Evolutionary conservation across 1,140 invertebrate genomes (phyloP).

Genomic region (Cotesia chilonis): DNA sequence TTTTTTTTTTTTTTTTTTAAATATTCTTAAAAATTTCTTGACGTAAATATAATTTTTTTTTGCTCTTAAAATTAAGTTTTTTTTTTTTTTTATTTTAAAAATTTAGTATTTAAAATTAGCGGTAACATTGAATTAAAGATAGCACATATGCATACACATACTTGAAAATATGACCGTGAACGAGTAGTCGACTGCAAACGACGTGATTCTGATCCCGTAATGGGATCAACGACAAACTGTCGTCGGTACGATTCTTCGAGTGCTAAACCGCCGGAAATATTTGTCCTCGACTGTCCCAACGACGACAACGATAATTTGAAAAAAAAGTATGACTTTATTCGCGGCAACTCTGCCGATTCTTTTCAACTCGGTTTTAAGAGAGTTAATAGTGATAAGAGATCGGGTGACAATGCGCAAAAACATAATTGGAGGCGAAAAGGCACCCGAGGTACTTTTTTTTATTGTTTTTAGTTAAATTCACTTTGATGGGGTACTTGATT

Average conservation of each 20-base stretch:
- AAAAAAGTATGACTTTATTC: conserved; percentile 24
- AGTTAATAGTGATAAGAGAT: background rate
- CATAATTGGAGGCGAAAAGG: conserved; percentile 3
- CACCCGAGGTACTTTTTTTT: background rate
- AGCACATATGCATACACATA: background rate
- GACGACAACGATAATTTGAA: conserved; percentile 38
- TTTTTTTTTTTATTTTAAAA: too few species aligned
- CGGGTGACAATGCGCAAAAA: background rate
- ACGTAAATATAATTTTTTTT: too few species aligned
- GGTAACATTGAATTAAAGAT: too few species aligned
- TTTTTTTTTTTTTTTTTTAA: too few species aligned
- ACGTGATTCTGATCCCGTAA: conserved; percentile 18
- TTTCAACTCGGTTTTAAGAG: background rate
- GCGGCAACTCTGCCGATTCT: background rate
- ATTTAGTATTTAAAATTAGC: too few species aligned
- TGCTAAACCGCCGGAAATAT: conserved; percentile 34
- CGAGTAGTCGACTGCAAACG: background rate
- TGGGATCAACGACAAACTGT: conserved; percentile 20
- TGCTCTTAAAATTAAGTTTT: too few species aligned
- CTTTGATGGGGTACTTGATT: background rate
- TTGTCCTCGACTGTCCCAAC: conserved; percentile 40
- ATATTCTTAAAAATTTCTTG: too few species aligned
- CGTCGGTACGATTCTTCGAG: conserved; percentile 15
- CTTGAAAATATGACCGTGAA: background rate
- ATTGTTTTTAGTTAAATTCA: background rate